These are phyloP conservation scores for Microctonus aethiopoides DNA, from an alignment of 2,888 invertebrate species.

Conservation along the genomic window DNA sequence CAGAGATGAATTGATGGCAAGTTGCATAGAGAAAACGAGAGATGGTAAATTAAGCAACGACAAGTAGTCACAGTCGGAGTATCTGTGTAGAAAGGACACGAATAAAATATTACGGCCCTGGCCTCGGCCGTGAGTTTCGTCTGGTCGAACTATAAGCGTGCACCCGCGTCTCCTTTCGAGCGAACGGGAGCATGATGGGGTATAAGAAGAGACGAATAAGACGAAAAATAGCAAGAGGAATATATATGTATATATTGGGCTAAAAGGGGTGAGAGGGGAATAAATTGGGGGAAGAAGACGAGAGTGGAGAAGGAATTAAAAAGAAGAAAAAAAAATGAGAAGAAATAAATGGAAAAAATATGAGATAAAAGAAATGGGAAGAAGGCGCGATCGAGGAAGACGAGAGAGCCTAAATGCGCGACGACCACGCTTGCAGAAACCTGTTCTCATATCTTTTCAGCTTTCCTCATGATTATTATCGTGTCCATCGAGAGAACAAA, in stretches of 20 bases:
- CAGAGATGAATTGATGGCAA: neutral
- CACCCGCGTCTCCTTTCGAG: conserved; percentile 38
- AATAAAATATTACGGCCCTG: conserved; percentile 41
- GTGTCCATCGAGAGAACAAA: neutral
- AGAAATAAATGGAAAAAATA: neutral
- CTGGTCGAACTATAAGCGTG: conserved; percentile 34
- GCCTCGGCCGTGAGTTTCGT: conserved; percentile 33
- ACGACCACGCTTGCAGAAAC: conserved; percentile 57
- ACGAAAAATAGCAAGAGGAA: neutral
- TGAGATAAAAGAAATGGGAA: neutral
- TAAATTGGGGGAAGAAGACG: conserved; percentile 33
- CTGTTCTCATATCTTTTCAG: conserved; percentile 55
- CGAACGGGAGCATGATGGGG: conserved; percentile 14
- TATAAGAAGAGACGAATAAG: neutral
- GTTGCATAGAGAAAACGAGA: neutral
- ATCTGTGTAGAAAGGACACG: conserved; percentile 6
- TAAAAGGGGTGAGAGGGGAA: conserved; percentile 11
- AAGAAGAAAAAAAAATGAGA: neutral
- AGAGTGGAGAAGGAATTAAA: neutral
- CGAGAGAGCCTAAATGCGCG: conserved; percentile 11
- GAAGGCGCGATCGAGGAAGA: conserved; percentile 15
- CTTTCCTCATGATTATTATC: conserved; percentile 40
- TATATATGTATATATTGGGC: neutral
- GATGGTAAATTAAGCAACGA: neutral
- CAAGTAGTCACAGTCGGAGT: conserved; percentile 17